Evolutionary conservation across 2,113 vertebrate genomes (phyloP).

Genomic region (Oxyura jamaicensis): DNA sequence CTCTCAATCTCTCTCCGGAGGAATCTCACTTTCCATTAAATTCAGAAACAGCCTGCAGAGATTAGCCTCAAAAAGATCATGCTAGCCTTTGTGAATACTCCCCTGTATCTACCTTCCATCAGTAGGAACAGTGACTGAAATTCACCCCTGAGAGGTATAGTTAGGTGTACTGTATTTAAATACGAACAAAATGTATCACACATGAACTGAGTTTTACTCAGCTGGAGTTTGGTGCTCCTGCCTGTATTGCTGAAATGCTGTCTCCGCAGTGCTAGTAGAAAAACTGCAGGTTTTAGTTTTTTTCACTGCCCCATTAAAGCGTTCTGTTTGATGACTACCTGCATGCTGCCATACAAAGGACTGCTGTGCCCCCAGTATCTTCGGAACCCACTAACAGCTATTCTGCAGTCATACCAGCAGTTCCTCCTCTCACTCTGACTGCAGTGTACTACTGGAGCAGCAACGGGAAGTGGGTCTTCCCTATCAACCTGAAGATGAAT

Average conservation of each 20-base stretch:
- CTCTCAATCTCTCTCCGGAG: background rate
- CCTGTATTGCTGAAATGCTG: background rate
- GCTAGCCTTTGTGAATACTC: background rate
- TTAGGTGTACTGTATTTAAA: background rate
- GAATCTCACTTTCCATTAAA: background rate
- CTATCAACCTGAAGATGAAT: background rate
- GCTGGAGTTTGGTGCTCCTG: background rate
- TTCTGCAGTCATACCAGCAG: background rate
- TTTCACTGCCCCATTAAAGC: background rate
- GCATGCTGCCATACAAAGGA: background rate
- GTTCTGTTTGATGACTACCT: background rate
- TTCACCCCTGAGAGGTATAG: background rate
- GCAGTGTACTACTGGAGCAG: background rate
- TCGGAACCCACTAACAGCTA: background rate
- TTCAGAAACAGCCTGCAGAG: background rate
- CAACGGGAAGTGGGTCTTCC: background rate
- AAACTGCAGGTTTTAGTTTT: background rate
- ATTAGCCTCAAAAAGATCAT: background rate
- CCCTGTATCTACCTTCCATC: background rate
- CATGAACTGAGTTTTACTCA: background rate
- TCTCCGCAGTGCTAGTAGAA: background rate
- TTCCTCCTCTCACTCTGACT: rapidly evolving
- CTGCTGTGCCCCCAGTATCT: background rate
- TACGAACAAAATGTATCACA: background rate
- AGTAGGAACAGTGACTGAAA: background rate